Evolutionary conservation across 2,797 vertebrate species (phyloP).

Genomic region (Loris lydekkerianus): DNA sequence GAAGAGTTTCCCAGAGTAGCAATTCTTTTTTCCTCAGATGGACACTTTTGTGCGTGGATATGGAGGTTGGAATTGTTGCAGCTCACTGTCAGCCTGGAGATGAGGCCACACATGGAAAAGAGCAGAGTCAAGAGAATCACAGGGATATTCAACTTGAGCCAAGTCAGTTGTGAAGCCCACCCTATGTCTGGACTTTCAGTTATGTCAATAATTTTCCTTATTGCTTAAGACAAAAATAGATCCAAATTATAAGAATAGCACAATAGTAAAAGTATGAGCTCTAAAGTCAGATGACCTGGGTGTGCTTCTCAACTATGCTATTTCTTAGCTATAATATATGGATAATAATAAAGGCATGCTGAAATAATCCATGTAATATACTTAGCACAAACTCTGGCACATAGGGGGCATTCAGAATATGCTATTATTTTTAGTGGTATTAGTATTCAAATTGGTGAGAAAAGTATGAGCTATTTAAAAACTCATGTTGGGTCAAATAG

Average conservation of each 20-base stretch:
- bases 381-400: neutral
- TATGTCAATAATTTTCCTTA: slow-evolving; percentile 33
- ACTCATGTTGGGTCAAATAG: slow-evolving; percentile 41
- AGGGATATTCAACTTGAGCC: neutral
- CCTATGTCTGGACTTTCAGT: slow-evolving; percentile 4
- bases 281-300: neutral
- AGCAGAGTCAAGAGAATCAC: neutral
- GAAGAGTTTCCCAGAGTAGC: neutral
- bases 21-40: neutral
- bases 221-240: slow-evolving; percentile 48
- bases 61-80: neutral
- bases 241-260: slow-evolving; percentile 15
- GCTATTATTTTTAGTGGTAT: neutral
- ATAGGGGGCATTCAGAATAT: neutral
- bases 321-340: slow-evolving; percentile 6
- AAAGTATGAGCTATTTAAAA: slow-evolving; percentile 52
- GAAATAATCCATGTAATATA: neutral
- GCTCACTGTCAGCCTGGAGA: neutral
- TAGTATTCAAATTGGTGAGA: slow-evolving; percentile 36
- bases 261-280: neutral
- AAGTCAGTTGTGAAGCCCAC: neutral
- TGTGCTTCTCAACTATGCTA: slow-evolving; percentile 18
- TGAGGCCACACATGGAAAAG: neutral
- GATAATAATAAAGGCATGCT: neutral
- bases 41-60: neutral